Percentiles rank a stretch among this genome's conserved stretches.
These are phyloP conservation scores for Anolis apletophallus DNA, from an alignment of 2,797 vertebrate genomes.

Conservation along the genomic window DNA sequence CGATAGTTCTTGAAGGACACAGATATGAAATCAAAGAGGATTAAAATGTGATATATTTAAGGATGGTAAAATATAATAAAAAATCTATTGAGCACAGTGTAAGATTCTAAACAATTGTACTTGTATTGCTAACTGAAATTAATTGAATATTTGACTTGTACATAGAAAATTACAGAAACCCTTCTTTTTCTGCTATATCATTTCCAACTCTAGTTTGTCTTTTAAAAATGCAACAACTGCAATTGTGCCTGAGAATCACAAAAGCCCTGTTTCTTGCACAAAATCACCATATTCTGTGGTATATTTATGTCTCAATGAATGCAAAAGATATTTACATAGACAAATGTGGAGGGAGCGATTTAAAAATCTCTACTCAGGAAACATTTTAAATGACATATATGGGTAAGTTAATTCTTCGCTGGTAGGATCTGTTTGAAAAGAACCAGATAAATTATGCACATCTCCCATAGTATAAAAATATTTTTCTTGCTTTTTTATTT, in stretches of 20 bases:
- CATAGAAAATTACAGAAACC: conserved; percentile 2
- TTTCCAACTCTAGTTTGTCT: not conserved
- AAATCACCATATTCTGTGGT: not conserved
- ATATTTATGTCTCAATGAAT: not conserved
- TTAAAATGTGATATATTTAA: conserved; percentile 31
- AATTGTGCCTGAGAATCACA: not conserved
- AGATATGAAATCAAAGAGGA: conserved; percentile 3
- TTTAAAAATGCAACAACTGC: conserved; percentile 3
- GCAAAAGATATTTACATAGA: not conserved
- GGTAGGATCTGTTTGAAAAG: not conserved
- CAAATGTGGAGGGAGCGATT: not conserved
- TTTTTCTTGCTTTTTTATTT: not conserved
- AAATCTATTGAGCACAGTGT: not conserved
- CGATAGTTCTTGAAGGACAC: not conserved
- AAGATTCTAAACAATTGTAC: conserved; percentile 1
- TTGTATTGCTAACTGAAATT: conserved; percentile 6
- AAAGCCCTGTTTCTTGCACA: not conserved
- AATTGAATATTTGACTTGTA: not conserved
- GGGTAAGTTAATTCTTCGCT: not conserved
- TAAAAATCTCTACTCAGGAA: not conserved
- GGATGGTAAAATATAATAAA: not conserved
- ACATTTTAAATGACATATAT: not conserved
- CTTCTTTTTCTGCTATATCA: not conserved
- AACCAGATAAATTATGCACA: not conserved
- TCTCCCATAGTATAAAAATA: not conserved